Base-by-base conservation (phyloP, 1,140 invertebrate genomes). In the Apis cerana region DNA sequence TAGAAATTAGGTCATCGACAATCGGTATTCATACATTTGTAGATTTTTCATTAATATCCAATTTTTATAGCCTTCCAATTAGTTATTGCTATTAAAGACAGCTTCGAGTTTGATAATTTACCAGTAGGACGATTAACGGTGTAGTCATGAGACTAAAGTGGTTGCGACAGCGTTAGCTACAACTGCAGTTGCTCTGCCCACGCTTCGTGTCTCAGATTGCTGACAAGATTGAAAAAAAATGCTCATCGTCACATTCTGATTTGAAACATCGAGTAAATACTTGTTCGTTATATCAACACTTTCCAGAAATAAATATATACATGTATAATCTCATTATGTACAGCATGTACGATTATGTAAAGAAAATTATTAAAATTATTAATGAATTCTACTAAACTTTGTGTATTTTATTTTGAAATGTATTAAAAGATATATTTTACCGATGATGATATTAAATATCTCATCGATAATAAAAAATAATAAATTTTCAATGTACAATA, bases 81-180 rank as follows among this genome's bases (percentile, higher is more conserved):
- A 71, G 13, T 23, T 12, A 4, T 23, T 23, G 2, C 21, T 58
- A 62, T 80, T 71, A 62, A 61, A 67, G 48, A 21, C 12, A 33
- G n/a, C 11, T n/a, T 27, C 21, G 56, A 71, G 54, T 12, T 43
- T 27, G 59, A 86, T 84, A 81, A 86, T 83, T 86, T 81, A 85
- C 23, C 68, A 50, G 68, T 68, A 43, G 61, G 52, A 76, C 85
- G 68, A 81, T 75, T 86, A 86, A 86, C 80, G 72, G 68, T 71
- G 72, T 64, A 33, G 59, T 70, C 23, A 33, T 62, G 50, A 61
- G 74, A 61, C 62, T 77, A 81, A 84, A 59, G 48, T 81, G 74
- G 68, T 33, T 58, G 48, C 33, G 56, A 52, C 43, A 52, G 15
- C 54, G 69, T 77, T 80, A 82, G 64, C 71, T 86, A 75, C 68